Evolutionary conservation across 2,113 vertebrate species (phyloP), one percentile per base, ranked within the genome.

Genomic region (Syngnathus scovelli): DNA sequence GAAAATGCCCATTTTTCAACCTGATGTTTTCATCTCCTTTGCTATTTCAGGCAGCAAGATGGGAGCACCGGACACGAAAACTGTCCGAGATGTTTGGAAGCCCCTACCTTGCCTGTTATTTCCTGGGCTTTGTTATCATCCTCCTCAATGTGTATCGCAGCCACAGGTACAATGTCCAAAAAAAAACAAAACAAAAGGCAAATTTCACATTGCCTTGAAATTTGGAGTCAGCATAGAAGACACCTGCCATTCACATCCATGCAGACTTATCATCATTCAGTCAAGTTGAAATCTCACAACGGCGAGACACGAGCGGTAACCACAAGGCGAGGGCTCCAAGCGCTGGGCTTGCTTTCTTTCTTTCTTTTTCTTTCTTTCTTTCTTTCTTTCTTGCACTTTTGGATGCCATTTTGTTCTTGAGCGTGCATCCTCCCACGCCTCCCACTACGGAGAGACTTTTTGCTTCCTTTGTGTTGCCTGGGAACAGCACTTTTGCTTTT

Each of bases 121-220:
- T 75, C 76, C 88, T 98, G 71, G 95, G 90, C 0, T 19, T 80
- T 0, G 49, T 90, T 68, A 94, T 98, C 79, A 68, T 98, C 66
- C 58, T 94, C 23, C 90, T 98, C 59, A 97, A 98, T 48, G 62
- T 93, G 0, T 91, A 91, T 70, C 89, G 96, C 39, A 96, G 94
- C 51, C 92, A 95, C 85, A 95, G 95, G 96, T 98, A 88, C 92
- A 86, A 0, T 11, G n/a, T 11, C 23, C 1, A 23, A 23, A 7
- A 33, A 33, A 33, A 33, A 33, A 3, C 3, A 0, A 27, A 27
- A n/a, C n/a, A n/a, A 27, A 27, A 27, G 27, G 27, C 27, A 1
- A 27, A 33, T 33, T 33, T 33, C 27, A 33, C 27, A 3, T 33
- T 33, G 27, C 27, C 3, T 33, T 33, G 3, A 33, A 33, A 33